Base-by-base conservation (phyloP, 2,113 vertebrate genomes). In the Zeus faber region DNA sequence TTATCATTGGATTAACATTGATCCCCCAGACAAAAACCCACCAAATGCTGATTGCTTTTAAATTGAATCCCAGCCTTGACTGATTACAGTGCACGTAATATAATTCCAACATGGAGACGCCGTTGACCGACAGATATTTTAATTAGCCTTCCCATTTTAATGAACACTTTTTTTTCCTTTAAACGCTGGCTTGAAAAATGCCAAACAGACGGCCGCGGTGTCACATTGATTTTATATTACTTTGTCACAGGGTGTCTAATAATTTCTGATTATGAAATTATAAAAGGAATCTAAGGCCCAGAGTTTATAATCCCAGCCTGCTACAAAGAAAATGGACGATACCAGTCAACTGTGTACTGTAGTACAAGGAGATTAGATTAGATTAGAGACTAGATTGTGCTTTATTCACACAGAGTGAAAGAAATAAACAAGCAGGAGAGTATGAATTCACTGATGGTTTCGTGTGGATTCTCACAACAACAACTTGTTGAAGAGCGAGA, bases 1-100 rank as follows among this genome's bases (percentile, higher is more conserved):
- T 87, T 81, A 83, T 85, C 78, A 89, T 87, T 52, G 0, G 74
- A 82, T 90, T 89, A 89, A 48, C 63, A 89, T 89, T 68, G 87
- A 89, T 87, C 67, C 21, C 49, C 57, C 62, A 79, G 81, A 83
- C 3, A 44, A 44, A 44, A 44, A 44, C 62, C 65, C 53, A 57
- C 65, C 62, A 65, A 77, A 81, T 43, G 56, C 82, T 83, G 82
- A 91, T 88, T 85, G 83, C 70, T 83, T 88, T 85, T 81, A 88
- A 89, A 90, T 90, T 74, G 45, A 88, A 88, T 89, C 77, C 68
- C 27, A 14, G 53, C 26, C 53, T 69, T 85, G 81, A 91, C 83
- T 85, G 85, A 90, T 89, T 73, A 65, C 20, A 13, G 65, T 16
- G 43, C 17, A 40, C 67, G 60, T 82, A 82, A 83, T 80, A 82